Evolutionary conservation across 2,888 invertebrate genomes (phyloP).

Genomic region (Chrysotoxum bicinctum): DNA sequence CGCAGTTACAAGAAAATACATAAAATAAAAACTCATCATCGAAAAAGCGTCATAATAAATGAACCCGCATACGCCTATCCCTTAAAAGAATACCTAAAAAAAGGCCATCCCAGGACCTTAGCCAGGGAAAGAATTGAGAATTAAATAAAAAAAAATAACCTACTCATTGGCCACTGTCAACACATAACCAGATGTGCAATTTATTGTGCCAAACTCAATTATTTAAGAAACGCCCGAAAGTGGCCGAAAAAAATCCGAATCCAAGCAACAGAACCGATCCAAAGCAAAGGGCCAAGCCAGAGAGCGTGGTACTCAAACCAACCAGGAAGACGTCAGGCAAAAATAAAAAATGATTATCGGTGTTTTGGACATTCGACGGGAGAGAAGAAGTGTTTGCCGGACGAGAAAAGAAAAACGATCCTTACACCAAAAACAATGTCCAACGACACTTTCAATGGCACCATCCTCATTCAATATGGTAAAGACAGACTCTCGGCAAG

Average conservation of each 20-base stretch:
- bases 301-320: conserved; percentile 10
- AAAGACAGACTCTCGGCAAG: conserved; percentile 34
- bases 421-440: conserved; percentile 73
- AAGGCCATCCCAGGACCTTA: conserved; percentile 21
- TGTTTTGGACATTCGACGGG: conserved; percentile 29
- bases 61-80: conserved; percentile 68
- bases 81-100: conserved; percentile 3
- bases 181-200: conserved; percentile 81
- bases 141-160: conserved; percentile 48
- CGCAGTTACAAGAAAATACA: not conserved
- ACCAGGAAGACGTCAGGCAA: conserved; percentile 69
- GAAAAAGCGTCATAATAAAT: conserved; percentile 67
- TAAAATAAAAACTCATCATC: conserved; percentile 38
- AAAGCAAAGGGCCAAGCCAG: conserved; percentile 38
- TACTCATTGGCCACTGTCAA: conserved; percentile 74
- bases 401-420: conserved; percentile 69
- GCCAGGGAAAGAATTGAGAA: conserved; percentile 57
- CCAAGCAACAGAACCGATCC: conserved; percentile 4
- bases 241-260: conserved; percentile 27
- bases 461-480: conserved; percentile 65
- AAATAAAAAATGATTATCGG: conserved; percentile 70
- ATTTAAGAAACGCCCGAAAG: conserved; percentile 75
- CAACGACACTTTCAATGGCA: conserved; percentile 74
- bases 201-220: conserved; percentile 82
- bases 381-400: conserved; percentile 38